Conservation (phyloP, 2,113 vertebrate species). For the Erpornis zantholeuca region DNA sequence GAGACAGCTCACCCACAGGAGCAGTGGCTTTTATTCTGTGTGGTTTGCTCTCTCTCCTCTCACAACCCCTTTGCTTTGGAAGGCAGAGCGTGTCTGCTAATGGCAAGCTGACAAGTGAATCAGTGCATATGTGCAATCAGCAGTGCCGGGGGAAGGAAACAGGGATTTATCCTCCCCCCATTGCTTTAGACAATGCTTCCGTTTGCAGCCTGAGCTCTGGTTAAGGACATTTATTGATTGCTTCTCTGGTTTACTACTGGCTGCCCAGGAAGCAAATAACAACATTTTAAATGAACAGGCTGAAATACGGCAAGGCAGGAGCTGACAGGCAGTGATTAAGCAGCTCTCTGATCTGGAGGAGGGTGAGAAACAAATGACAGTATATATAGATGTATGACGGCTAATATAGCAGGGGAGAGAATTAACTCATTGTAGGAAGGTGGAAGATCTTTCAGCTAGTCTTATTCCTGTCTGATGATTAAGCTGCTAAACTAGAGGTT, state of each 20-base stretch:
- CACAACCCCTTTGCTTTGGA: background rate
- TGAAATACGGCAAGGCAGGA: slow-evolving; percentile 22
- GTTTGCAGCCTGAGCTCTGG: background rate
- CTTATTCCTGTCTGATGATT: background rate
- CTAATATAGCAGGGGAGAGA: slow-evolving; percentile 22
- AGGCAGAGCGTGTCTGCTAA: background rate
- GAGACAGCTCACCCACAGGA: background rate
- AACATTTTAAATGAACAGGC: slow-evolving; percentile 25
- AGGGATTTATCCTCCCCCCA: background rate
- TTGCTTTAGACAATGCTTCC: slow-evolving; percentile 37
- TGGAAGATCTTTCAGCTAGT: background rate
- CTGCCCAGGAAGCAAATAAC: slow-evolving; percentile 38
- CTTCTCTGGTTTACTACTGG: slow-evolving; percentile 22
- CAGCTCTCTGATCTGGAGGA: slow-evolving; percentile 35
- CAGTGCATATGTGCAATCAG: background rate
- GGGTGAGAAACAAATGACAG: slow-evolving; percentile 28
- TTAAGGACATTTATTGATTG: slow-evolving; percentile 28
- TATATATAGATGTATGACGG: background rate
- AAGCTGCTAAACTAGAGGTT: background rate
- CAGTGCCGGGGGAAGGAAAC: background rate
- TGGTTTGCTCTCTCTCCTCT: background rate
- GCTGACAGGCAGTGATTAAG: slow-evolving; percentile 51
- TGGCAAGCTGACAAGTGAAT: slow-evolving; percentile 36
- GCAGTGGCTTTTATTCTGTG: rapidly evolving
- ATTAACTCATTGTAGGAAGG: slow-evolving; percentile 18